Base-by-base conservation (phyloP, 2,113 vertebrate genomes). In the Indicator maculatus region DNA sequence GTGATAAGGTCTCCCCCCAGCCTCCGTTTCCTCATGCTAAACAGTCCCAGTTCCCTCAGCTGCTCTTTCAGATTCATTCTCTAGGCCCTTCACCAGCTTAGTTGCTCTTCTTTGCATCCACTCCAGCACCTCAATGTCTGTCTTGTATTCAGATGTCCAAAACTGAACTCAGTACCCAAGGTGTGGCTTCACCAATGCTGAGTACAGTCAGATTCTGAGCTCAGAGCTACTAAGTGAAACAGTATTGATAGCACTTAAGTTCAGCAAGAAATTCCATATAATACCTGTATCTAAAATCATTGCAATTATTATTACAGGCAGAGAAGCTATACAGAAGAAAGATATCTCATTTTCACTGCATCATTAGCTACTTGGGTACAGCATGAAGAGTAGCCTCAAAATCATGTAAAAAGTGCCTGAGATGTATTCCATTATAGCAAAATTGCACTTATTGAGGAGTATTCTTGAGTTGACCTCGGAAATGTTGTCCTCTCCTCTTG, bases 241-340 rank as follows among this genome's bases (percentile, higher is more conserved):
- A 0, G 1, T 45, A 52, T 38, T 64, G 16, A 19, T 64, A 59
- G 16, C 50, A 30, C 1, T 4, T 14, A 9, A 8, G 8, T 55
- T 83, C 27, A 66, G 27, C 3, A 3, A 74, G 77, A 90, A 53
- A 61, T 70, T 86, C 17, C 20, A 61, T 12, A 24, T 8, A 73
- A 44, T 36, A 11, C 4, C 7, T 64, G 10, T 21, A 14, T 61
- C 27, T 71, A 27, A 79, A 92, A 67, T 36, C 2, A 16, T 3
- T 59, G 8, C 2, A 44, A 27, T 66, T n/a, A 7, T 36, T 74
- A 21, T 12, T 86, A 23, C 11, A 58, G 12, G 15, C 7, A 77
- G 44, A 73, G 56, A 28, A 30, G 1, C 13, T 66, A 80, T 59
- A 50, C n/a, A 70, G 23, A 74, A 16, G 17, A 47, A 20, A 55